Evolutionary conservation across 2,888 invertebrate genomes (phyloP), one percentile per base, ranked within the genome.

Genomic region (Harmothoe impar): DNA sequence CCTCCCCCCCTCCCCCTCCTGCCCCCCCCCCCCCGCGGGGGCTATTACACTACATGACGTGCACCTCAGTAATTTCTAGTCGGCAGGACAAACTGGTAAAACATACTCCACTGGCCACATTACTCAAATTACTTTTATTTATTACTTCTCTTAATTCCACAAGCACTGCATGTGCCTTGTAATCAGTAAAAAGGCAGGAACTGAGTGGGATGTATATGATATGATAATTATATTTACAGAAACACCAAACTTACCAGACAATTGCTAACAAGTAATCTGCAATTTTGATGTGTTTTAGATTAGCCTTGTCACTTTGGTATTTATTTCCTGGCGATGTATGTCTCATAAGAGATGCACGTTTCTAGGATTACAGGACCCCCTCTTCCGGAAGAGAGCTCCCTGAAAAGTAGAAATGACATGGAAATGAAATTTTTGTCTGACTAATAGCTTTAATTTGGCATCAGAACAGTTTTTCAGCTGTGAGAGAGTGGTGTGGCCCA

Each of bases 371-470:
- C 43, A 15, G 72, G 72, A 17, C n/a, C 20, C 72, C 72, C 15
- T 23, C 31, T 29, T 72, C 31, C 0, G 72, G 15, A 25, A n/a
- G 29, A 68, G n/a, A n/a, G 29, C 25, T 3, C 3, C 72, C 3
- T 10, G 43, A 29, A 72, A 72, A 81, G 25, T 81, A 81, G 81
- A 81, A 33, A 43, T 43, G 20, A 81, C 43, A 81, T 81, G 20
- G 81, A 81, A 33, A 81, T 35, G 81, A 43, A 81, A 54, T 86
- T 86, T 86, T 17, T 84, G 84, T 12, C 43, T 51, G 43, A 51
- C 84, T 84, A 51, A 84, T 52, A 54, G 86, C 31, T 86, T 86
- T 86, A 86, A 86, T 52, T 86, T 86, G 56, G 23, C 86, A 86
- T 54, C 56, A 15, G 86, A 86, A 25, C 56, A 29, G 31, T 54